Base-by-base conservation (phyloP, 2,797 vertebrate species). In the Pipistrellus nathusii region DNA sequence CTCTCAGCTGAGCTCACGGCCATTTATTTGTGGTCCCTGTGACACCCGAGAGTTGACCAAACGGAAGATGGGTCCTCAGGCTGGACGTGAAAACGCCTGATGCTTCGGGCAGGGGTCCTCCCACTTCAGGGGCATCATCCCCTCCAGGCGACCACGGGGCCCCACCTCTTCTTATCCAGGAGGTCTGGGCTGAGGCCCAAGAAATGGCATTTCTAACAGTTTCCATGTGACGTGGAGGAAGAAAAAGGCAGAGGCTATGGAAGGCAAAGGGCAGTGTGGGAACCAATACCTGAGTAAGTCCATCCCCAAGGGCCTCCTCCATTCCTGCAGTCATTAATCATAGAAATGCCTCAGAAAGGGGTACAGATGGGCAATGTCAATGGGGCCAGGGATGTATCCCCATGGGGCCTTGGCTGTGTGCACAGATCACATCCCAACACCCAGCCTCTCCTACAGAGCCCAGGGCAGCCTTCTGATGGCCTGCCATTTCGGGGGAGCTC, bases 351-450 rank as follows among this genome's bases (percentile, higher is more conserved):
- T 15, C 62, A n/a, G 57, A 13, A 62, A 25, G 57, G 57, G 23
- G 23, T 23, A 57, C 55, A 11, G 21, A 59, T 14, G 57, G 57
- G 62, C 14, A 15, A 25, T 2, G 2, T 11, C 73, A 18, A 3
- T 5, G 25, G 3, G 6, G 72, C 2, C 9, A 11, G 59, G 59
- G 25, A 11, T 0, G 0, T 7, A 2, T 8, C 11, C 20, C 21
- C 8, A 21, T 3, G 46, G 35, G 46, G 30, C 66, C 6, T 10
- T 9, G 32, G 20, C 14, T 25, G 17, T 10, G 5, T 2, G 12
- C 46, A 44, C 46, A 0, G 53, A 18, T 2, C 72, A 17, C 21
- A 2, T 11, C 35, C 51, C 23, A 6, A 3, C 27, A 35, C 21
- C 20, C 15, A 8, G 25, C 8, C 30, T 11, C 14, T 5, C 46